Evolutionary conservation across 2,888 invertebrate species (phyloP), one percentile per base, ranked within the genome.

Genomic region (Drosophila greeni): DNA sequence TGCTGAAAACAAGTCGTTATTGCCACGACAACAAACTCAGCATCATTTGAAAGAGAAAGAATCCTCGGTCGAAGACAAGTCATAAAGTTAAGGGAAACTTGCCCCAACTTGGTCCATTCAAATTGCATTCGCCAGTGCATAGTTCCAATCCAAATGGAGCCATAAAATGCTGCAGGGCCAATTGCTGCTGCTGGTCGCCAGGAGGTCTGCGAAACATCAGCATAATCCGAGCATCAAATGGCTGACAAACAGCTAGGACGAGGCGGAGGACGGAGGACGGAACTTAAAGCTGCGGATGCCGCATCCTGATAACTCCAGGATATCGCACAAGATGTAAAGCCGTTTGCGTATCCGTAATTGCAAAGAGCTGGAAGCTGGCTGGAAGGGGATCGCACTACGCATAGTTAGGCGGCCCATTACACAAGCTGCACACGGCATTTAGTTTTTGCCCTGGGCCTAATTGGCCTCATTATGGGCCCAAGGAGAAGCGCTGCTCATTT

Each of bases 371-470:
- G 9, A n/a, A n/a, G n/a, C n/a, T 5, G 31, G 42, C 24, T 12
- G 51, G 3, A 9, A 11, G 31, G 52, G 23, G 18, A 14, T n/a
- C n/a, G 65, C 9, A 20, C 48, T n/a, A 34, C 58, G 67, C 67
- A 67, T 74, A 74, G 72, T 82, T 77, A 75, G 81, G 43, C 70
- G 79, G 48, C 39, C 84, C 76, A 78, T 78, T 78, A 83, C 73
- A 77, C 62, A 81, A 61, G 60, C 78, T 81, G 81, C 73, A 69
- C 82, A 83, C 78, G 82, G 83, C 76, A 78, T 81, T 83, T 81
- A 78, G 82, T 81, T 81, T 78, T 61, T 75, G 83, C 81, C 82
- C 58, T 59, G 65, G 70, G 83, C 75, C 71, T 83, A 83, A 81
- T 84, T 81, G 85, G 75, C 59, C 78, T 81, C 81, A 84, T 83